Evolutionary conservation across 2,888 invertebrate genomes (phyloP), one percentile per base, ranked within the genome.

Genomic region (Amblyjoppa fuscipennis): DNA sequence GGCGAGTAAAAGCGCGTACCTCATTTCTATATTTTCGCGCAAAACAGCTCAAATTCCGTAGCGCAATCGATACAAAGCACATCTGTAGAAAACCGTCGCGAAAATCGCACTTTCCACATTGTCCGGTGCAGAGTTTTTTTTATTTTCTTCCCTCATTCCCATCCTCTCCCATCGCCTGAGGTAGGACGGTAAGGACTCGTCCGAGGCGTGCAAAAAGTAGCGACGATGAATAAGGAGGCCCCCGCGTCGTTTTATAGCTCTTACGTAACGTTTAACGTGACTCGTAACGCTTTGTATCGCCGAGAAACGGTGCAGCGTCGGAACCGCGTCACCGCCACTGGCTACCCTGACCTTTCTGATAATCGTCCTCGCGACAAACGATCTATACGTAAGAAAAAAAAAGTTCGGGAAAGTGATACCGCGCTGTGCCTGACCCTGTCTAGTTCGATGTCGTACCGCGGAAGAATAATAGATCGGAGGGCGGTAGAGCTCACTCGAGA

Each of bases 291-390:
- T 64, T 31, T 7, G 31, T 64, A 64, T 34, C 16, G 31, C 64
- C 13, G 31, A 64, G 31, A 11, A 64, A 64, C 28, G 31, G 64
- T 64, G 64, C 16, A 34, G 31, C 64, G 59, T 13, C 2, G 64
- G n/a, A n/a, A 11, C 16, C 28, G 41, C 59, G 25, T 45, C 45
- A 28, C 87, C 88, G 85, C 4, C 25, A 68, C 38, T 25, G 56
- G 68, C 78, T 59, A 53, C 78, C 59, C 69, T 78, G 78, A 78
- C 78, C 78, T 78, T 78, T 78, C 49, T 61, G 45, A 78, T 71
- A 71, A 61, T 76, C 76, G 81, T 71, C 51, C 61, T 56, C 73
- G 56, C 56, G 66, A 73, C 56, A 59, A 56, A 45, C 45, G 56
- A 49, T 16, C 53, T 69, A 66, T 56, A 71, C 41, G 77, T 45